Base-by-base conservation (phyloP, 1,140 invertebrate genomes). In the Aphaenogaster ashmeadi region DNA sequence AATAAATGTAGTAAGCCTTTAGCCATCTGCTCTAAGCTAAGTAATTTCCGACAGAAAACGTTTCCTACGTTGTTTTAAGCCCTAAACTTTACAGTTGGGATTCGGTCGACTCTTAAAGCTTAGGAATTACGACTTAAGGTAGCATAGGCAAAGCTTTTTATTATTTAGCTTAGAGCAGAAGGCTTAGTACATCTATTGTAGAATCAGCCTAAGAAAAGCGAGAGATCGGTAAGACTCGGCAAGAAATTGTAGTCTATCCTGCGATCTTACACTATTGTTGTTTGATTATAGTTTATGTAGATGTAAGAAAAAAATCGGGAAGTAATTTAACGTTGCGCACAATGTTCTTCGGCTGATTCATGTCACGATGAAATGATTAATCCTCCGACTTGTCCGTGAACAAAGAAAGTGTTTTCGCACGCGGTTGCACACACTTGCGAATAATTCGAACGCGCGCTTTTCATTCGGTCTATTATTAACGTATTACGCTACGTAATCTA, bases 381-480 rank as follows among this genome's bases (percentile, higher is more conserved):
- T 56, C 3, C 15, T 54, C 9, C 44, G 54, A 41, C 13, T 27
- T 15, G 15, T 71, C 50, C 50, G 18, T 15, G 27, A 71, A 71
- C 66, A 56, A 81, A 72, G 79, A 81, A 71, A 81, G 18, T 56
- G 33, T 67, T 58, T 38, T 52, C 33, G 47, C 60, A 47, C 15
- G 60, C 33, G n/a, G 8, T 44, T 67, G 33, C 18, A 13, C 7
- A 18, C 52, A 36, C 15, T 50, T 18, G 13, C 21, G 5, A 41
- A 81, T 71, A 56, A 81, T 81, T 72, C 21, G 47, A 80, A 54
- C 36, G 8, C 6, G 47, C 47, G 38, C 21, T 54, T 72, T 44
- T 79, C 77, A 21, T 80, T 38, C 36, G 36, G 21, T 44, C 47
- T 54, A 44, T 81, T 21, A 87, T 74, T 69, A 72, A 87, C 44